phyloP scores from a whole-genome alignment of 2,797 vertebrate genomes.

The Distichodus sexfasciatus region DNA sequence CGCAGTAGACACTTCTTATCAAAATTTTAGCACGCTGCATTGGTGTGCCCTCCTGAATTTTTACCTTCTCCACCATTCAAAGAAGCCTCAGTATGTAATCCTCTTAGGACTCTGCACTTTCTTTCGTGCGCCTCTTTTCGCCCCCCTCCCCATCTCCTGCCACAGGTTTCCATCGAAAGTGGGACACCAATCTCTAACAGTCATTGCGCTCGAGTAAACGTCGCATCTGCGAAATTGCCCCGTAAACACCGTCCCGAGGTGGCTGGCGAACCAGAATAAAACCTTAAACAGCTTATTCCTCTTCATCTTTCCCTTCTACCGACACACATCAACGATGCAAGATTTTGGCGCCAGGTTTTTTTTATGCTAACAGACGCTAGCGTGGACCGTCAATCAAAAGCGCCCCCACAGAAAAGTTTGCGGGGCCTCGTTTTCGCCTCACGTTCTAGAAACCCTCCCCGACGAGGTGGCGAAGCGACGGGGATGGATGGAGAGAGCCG shows the following conservation, averaged over 20 bases:
- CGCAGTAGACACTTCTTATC: not conserved
- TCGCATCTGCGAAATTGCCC: not conserved
- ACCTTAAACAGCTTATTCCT: constrained; percentile 6
- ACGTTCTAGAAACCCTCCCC: not conserved
- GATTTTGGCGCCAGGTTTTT: not conserved
- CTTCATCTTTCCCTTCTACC: not conserved
- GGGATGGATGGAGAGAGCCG: constrained; percentile 3
- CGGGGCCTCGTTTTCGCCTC: constrained; percentile 24
- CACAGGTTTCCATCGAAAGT: constrained; percentile 1
- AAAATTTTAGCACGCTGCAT: constrained; percentile 21
- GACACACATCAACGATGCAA: not conserved
- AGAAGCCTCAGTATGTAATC: constrained; percentile 22
- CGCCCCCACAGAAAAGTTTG: not conserved
- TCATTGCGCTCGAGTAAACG: not conserved
- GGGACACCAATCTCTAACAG: not conserved
- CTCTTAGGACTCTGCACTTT: constrained; percentile 26
- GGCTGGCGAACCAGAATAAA: not conserved
- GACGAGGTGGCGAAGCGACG: constrained; percentile 4
- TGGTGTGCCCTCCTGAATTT: not conserved
- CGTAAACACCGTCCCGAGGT: constrained; percentile 7
- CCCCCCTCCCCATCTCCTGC: not conserved
- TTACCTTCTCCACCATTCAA: not conserved
- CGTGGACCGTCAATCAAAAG: constrained; percentile 17
- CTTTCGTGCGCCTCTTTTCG: no score
- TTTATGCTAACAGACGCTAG: not conserved